Evolutionary conservation across 2,888 invertebrate species (phyloP).

Genomic region (Hirtodrosophila histrioides): DNA sequence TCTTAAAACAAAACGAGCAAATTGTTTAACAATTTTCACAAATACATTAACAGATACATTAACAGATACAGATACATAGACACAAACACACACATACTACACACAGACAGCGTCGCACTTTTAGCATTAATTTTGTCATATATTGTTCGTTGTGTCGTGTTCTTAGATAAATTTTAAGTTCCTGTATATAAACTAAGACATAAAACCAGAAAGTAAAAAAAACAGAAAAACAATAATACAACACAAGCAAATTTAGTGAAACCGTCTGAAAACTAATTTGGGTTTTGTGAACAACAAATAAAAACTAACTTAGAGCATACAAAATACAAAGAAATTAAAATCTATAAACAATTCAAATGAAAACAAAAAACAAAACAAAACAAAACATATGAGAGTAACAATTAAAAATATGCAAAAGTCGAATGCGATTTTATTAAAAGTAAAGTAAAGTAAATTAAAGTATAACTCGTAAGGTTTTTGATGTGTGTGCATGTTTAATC

Average conservation of each 20-base stretch:
- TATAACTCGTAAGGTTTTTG: conserved; percentile 48
- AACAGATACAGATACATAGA: conserved; percentile 24
- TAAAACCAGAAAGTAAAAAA: conserved; percentile 12
- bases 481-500: conserved; percentile 70
- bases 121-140: conserved; percentile 68
- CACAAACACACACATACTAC: conserved; percentile 19
- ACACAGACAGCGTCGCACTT: conserved; percentile 41
- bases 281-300: conserved; percentile 13
- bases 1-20: conserved; percentile 49
- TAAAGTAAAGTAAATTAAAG: conserved; percentile 19
- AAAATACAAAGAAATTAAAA: not conserved
- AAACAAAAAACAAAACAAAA: conserved; percentile 1
- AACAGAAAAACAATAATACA: conserved; percentile 17
- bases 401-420: conserved; percentile 33
- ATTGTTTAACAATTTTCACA: conserved; percentile 69
- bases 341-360: too few relatives aligned
- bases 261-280: conserved; percentile 41
- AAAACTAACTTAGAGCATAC: conserved; percentile 7
- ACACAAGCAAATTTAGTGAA: conserved; percentile 26
- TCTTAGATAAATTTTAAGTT: conserved; percentile 82
- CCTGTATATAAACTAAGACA: conserved; percentile 83
- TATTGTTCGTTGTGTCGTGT: conserved; percentile 75
- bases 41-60: conserved; percentile 10
- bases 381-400: conserved; percentile 10
- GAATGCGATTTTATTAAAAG: conserved; percentile 50